A percentile compares a stretch with the other conserved stretches of the same genome.
phyloP scores from a whole-genome alignment of 1,140 invertebrate genomes.

The Danaus plexippus region DNA sequence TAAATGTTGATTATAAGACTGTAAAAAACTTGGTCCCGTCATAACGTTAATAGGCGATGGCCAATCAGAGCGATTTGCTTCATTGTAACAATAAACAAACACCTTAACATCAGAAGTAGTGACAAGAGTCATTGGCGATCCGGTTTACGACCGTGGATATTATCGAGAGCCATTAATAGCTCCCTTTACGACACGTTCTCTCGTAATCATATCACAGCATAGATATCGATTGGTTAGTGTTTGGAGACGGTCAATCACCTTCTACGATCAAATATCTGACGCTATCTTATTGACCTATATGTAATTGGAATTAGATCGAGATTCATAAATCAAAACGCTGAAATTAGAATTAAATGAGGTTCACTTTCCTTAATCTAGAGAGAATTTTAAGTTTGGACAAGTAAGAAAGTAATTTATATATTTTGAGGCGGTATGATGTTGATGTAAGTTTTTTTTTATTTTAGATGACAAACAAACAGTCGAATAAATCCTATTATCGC shows the following conservation, averaged over 20 bases:
- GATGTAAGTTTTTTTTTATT: neutral
- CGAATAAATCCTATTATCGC: conserved; percentile 4
- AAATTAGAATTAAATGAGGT: too few species aligned
- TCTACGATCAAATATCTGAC: too few species aligned
- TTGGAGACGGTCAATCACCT: too few species aligned
- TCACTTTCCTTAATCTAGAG: too few species aligned
- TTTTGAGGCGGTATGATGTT: neutral
- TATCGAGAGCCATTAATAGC: conserved; percentile 25
- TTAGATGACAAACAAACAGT: neutral
- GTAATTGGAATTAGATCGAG: too few species aligned
- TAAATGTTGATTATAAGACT: conserved; percentile 6
- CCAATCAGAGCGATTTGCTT: neutral
- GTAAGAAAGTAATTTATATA: too few species aligned
- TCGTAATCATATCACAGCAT: too few species aligned
- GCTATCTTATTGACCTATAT: too few species aligned
- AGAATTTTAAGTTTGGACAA: too few species aligned
- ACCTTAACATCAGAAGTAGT: conserved; percentile 18
- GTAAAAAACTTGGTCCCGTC: conserved; percentile 8
- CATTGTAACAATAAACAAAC: conserved; percentile 16
- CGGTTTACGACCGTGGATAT: conserved; percentile 21
- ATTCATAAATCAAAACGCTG: too few species aligned
- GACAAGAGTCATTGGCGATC: conserved; percentile 12
- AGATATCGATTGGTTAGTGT: too few species aligned
- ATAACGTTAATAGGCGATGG: neutral
- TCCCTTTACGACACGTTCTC: conserved; percentile 28